Evolutionary conservation across 2,888 invertebrate species (phyloP).

Genomic region (Erynnis tages): DNA sequence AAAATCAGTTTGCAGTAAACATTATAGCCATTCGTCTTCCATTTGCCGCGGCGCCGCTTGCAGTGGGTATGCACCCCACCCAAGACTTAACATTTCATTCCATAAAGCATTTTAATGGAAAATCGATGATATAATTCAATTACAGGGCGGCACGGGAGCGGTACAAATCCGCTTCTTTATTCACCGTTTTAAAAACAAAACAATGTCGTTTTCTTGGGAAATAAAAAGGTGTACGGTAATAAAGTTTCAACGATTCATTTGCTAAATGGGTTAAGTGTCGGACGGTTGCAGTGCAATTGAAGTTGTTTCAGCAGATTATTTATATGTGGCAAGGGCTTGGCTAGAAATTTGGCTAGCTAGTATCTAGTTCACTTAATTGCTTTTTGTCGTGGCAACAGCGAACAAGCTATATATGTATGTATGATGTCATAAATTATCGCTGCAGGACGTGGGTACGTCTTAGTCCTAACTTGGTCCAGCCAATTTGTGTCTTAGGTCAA

Average conservation of each 20-base stretch:
- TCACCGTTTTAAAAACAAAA: slow-evolving; percentile 56
- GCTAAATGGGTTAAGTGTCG: slow-evolving; percentile 60
- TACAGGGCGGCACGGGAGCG: slow-evolving; percentile 65
- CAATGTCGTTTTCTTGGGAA: slow-evolving; percentile 53
- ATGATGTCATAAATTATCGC: no score
- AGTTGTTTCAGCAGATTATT: slow-evolving; percentile 16
- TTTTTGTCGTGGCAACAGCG: no score
- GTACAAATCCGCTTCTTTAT: slow-evolving; percentile 59
- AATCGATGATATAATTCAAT: slow-evolving; percentile 81
- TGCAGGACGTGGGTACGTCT: no score
- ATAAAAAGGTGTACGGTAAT: slow-evolving; percentile 48
- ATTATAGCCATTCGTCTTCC: background rate
- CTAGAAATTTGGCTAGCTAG: background rate
- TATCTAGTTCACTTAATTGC: no score
- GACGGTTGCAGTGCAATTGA: slow-evolving; percentile 15
- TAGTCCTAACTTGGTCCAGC: no score
- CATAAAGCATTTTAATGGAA: slow-evolving; percentile 81
- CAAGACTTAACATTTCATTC: slow-evolving; percentile 73
- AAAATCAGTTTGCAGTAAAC: background rate
- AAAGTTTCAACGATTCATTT: slow-evolving; percentile 67
- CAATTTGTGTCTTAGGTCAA: no score
- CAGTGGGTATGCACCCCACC: slow-evolving; percentile 50
- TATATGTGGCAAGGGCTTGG: slow-evolving; percentile 13
- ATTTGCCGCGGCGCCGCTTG: slow-evolving; percentile 24
- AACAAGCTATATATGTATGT: no score